phyloP scores from a whole-genome alignment of 2,888 invertebrate genomes.

The Calameuta filiformis region DNA sequence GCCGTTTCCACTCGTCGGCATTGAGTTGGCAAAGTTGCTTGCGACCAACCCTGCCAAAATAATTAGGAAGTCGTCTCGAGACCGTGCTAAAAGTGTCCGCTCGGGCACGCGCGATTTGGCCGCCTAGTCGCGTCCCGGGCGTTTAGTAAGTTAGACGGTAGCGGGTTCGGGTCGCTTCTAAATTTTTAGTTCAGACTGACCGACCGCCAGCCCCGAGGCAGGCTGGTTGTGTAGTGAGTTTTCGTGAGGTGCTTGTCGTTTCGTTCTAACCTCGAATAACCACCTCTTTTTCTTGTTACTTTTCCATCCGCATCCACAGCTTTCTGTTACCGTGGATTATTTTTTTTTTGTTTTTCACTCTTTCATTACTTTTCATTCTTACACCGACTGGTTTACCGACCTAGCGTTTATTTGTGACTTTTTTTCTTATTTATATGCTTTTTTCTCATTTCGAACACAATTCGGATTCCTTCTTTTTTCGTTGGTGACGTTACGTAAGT shows the following conservation, averaged over 20 bases:
- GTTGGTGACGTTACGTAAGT: conserved; percentile 1
- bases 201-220: conserved; percentile 25
- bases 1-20: conserved; percentile 70
- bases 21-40: conserved; percentile 31
- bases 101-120: conserved; percentile 68
- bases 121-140: conserved; percentile 66
- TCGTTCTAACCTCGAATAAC: conserved; percentile 44
- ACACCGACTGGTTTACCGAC: background rate
- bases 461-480: background rate
- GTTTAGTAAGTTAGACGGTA: conserved; percentile 65
- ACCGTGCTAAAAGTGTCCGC: conserved; percentile 74
- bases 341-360: background rate
- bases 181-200: conserved; percentile 34
- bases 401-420: background rate
- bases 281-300: background rate
- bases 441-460: background rate
- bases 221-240: conserved; percentile 68
- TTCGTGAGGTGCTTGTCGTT: conserved; percentile 71
- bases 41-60: conserved; percentile 76
- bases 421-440: background rate
- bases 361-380: background rate
- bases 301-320: background rate
- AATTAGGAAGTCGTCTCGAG: conserved; percentile 79
- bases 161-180: conserved; percentile 38
- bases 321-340: background rate